phyloP scores from a whole-genome alignment of 2,888 invertebrate genomes.

The Epistrophe eligans region DNA sequence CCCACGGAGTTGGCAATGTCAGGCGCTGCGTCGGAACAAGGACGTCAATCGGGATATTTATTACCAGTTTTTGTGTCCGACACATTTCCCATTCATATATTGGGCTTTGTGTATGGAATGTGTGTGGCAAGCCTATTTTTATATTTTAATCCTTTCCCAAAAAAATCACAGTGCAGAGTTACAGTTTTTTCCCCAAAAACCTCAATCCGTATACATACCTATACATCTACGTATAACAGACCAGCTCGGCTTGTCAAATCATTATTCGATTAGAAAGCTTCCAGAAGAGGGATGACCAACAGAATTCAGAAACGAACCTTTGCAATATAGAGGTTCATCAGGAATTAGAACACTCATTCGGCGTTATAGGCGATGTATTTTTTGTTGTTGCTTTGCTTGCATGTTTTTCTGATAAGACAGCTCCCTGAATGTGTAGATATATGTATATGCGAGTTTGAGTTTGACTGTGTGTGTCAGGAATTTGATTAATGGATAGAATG shows the following conservation, averaged over 20 bases:
- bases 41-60: slow-evolving; percentile 74
- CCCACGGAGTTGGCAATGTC: slow-evolving; percentile 65
- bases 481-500: slow-evolving; percentile 70
- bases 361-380: not conserved
- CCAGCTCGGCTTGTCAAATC: slow-evolving; percentile 55
- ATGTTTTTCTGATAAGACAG: slow-evolving; percentile 67
- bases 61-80: slow-evolving; percentile 72
- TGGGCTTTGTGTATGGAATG: not conserved
- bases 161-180: slow-evolving; percentile 10
- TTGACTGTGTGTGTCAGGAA: slow-evolving; percentile 31
- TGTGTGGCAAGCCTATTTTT: slow-evolving; percentile 47
- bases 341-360: slow-evolving; percentile 62
- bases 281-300: slow-evolving; percentile 34
- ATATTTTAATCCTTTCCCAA: slow-evolving; percentile 65
- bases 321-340: slow-evolving; percentile 42
- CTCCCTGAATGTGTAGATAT: not conserved
- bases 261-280: slow-evolving; percentile 58
- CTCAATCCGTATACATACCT: slow-evolving; percentile 5
- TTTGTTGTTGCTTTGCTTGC: slow-evolving; percentile 31
- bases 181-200: slow-evolving; percentile 2
- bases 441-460: not conserved
- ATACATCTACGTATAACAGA: too few species aligned
- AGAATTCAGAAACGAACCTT: not conserved
- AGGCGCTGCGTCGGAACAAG: slow-evolving; percentile 45
- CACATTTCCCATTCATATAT: slow-evolving; percentile 55